A percentile compares a stretch with the other conserved stretches of the same genome.
These are phyloP conservation scores for Apodemia zela DNA, from an alignment of 2,888 invertebrate species.

Conservation along the genomic window DNA sequence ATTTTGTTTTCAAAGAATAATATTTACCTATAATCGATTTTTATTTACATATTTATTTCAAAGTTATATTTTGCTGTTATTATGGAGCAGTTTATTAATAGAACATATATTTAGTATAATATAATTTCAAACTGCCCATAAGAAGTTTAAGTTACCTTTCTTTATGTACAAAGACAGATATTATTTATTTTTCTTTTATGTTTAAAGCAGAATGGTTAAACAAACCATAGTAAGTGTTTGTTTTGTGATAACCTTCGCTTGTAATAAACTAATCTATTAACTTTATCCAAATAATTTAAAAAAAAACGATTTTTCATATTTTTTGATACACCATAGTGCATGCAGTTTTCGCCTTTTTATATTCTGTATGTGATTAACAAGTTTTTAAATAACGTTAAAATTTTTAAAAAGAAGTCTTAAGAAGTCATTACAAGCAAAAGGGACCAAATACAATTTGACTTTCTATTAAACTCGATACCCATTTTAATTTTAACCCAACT, in stretches of 20 bases:
- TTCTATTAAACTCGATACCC: constrained; percentile 43
- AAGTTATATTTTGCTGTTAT: constrained; percentile 13
- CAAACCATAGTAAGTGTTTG: constrained; percentile 13
- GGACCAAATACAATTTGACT: constrained; percentile 73
- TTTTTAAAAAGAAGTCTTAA: constrained; percentile 51
- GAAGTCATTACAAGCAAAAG: constrained; percentile 73
- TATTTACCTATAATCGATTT: constrained; percentile 59
- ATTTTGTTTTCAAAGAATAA: constrained; percentile 65
- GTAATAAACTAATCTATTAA: constrained; percentile 78
- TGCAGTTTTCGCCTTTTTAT: constrained; percentile 33
- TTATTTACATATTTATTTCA: constrained; percentile 45
- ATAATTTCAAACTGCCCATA: constrained; percentile 4
- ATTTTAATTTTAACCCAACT: constrained; percentile 59
- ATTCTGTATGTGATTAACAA: constrained; percentile 62
- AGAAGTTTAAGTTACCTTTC: constrained; percentile 11
- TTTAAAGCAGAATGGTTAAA: constrained; percentile 12
- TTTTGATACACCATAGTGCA: constrained; percentile 56
- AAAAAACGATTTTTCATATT: constrained; percentile 45
- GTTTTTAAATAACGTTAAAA: constrained; percentile 51
- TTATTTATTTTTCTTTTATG: constrained; percentile 8
- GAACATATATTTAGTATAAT: constrained; percentile 7
- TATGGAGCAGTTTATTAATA: constrained; percentile 10
- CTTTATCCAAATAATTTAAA: constrained; percentile 44
- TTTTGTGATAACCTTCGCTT: constrained; percentile 77
- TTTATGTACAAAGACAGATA: constrained; percentile 14